Conservation (phyloP, 2,888 invertebrate species). For the Saturnia pavonia region DNA sequence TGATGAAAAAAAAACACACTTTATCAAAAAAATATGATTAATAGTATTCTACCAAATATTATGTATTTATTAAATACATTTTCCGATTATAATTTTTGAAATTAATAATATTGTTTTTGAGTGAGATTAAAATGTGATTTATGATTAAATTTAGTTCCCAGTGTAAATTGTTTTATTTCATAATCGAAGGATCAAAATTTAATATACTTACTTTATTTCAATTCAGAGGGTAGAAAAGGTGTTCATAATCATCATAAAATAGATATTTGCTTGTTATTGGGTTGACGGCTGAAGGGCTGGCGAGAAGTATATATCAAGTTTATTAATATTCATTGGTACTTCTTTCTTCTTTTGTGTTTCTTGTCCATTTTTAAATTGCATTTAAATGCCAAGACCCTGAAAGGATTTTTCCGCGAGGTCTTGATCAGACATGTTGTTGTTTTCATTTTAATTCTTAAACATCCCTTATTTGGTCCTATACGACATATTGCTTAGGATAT, state of each 20-base stretch:
- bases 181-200: not conserved
- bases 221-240: too few relatives aligned
- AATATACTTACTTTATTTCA: not conserved
- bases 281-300: too few relatives aligned
- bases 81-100: not conserved
- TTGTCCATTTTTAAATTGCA: not conserved
- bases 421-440: too few relatives aligned
- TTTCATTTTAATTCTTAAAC: too few relatives aligned
- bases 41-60: not conserved
- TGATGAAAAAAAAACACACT: not conserved
- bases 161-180: not conserved
- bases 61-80: too few relatives aligned
- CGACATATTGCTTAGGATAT: too few relatives aligned
- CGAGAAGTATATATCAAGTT: too few relatives aligned
- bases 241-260: too few relatives aligned
- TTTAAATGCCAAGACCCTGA: too few relatives aligned
- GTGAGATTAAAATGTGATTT: slow-evolving; percentile 49
- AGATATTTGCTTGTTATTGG: too few relatives aligned
- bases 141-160: slow-evolving; percentile 44
- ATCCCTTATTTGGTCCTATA: too few relatives aligned
- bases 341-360: not conserved
- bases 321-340: not conserved
- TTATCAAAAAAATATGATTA: not conserved
- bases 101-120: slow-evolving; percentile 24
- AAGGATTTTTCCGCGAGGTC: too few relatives aligned